phyloP scores from a whole-genome alignment of 92 coral and sea anemone species.

The Plumapathes pennacea region DNA sequence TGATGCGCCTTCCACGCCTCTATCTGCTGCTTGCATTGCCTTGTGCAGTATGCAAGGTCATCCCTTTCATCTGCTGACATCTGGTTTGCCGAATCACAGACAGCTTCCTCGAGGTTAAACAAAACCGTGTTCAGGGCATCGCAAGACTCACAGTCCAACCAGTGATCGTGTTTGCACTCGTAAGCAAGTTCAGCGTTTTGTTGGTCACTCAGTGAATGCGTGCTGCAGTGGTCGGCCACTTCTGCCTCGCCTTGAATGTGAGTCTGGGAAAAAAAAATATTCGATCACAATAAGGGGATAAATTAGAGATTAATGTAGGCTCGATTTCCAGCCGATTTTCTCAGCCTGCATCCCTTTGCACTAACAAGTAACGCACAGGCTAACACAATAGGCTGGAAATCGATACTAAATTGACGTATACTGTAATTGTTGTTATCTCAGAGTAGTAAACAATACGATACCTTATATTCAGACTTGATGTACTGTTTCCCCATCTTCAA shows the following conservation, averaged over 20 bases:
- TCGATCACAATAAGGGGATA: no score
- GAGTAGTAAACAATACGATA: no score
- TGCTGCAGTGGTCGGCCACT: constrained; percentile 45
- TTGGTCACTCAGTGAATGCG: constrained; percentile 46
- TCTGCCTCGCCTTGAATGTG: constrained; percentile 17
- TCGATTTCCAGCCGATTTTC: background rate
- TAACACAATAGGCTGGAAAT: no score
- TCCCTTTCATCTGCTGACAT: constrained; percentile 27
- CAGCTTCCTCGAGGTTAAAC: constrained; percentile 11
- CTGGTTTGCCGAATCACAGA: constrained; percentile 1
- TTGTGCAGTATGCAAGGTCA: constrained; percentile 22
- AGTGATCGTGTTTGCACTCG: constrained; percentile 41
- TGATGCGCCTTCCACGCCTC: constrained; percentile 52
- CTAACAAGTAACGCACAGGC: no score
- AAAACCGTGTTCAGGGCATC: constrained; percentile 37
- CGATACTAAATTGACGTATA: no score
- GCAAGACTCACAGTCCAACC: constrained; percentile 35
- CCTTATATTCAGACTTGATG: constrained; percentile 55
- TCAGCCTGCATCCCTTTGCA: no score
- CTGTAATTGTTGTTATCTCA: no score
- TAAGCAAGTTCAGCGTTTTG: constrained; percentile 6
- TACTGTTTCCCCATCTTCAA: constrained; percentile 54
- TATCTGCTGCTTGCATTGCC: constrained; percentile 40
- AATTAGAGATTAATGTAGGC: no score
- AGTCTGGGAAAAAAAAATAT: constrained; percentile 27